Conservation (phyloP, 2,797 vertebrate species). For the Notoglanidium macrostoma region DNA sequence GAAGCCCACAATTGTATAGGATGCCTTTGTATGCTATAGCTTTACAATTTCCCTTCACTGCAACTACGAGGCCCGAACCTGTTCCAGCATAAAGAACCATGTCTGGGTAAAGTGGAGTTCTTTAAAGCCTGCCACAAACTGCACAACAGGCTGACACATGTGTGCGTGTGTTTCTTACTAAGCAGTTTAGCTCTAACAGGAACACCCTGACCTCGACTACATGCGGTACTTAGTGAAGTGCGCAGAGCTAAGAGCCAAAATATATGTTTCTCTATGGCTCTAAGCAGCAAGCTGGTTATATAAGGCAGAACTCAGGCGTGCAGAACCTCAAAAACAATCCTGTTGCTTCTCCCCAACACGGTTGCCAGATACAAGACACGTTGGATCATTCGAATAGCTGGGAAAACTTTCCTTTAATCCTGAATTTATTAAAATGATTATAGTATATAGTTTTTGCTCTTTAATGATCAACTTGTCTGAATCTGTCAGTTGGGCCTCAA, state of each 20-base stretch:
- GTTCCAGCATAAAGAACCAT: background rate
- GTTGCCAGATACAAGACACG: background rate
- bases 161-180: constrained; percentile 11
- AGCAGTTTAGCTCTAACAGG: constrained; percentile 4
- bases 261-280: background rate
- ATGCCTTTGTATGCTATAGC: background rate
- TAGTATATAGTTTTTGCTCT: background rate
- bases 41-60: background rate
- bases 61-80: background rate
- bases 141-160: background rate
- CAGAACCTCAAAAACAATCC: background rate
- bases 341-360: background rate
- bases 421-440: background rate
- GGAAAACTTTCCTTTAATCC: background rate
- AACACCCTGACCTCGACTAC: background rate
- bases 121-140: background rate
- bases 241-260: background rate
- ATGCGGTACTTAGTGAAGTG: background rate
- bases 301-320: background rate
- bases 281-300: background rate
- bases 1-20: background rate
- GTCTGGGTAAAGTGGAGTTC: background rate
- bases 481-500: background rate
- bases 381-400: background rate
- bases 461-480: background rate